Base-by-base conservation (phyloP, 2,113 vertebrate genomes). In the Anoplopoma fimbria region DNA sequence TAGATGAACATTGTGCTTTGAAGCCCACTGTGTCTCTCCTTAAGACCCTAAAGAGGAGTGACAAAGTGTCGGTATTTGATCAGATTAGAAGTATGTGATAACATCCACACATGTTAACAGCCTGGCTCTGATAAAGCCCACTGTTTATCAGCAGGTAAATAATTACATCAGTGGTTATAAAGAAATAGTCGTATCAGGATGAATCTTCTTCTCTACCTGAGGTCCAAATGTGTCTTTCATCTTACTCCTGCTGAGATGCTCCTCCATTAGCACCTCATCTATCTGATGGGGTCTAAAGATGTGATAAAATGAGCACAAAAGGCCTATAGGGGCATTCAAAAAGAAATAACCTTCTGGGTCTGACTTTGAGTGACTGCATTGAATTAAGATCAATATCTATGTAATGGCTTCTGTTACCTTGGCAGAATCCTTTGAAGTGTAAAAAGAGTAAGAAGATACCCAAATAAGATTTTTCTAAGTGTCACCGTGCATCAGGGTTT, bases 311-410 rank as follows among this genome's bases (percentile, higher is more conserved):
- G 78, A 90, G 62, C 84, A 90, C 86, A 90, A 89, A 42, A 89
- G 67, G 69, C 75, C 73, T 47, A 36, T 6, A 13, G 42, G 9
- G 49, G 67, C 69, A 47, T 82, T 74, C 60, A 74, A 79, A 68
- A 12, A 12, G 9, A 51, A 23, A 21, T 1, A 23, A 55, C 31
- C 36, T 4, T 29, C 68, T 25, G 29, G 53, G 73, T 64, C 64
- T 31, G 76, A 82, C 77, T 87, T 69, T 86, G 89, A 93, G 87
- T 86, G 89, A 90, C 89, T 82, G 87, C 21, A 9, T 69, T 79
- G 75, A 90, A 90, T 94, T 87, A 64, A 84, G 92, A 94, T 94
- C 71, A 0, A 53, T 88, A 94, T 93, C 93, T 77, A n/a, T 73
- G 71, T 92, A 92, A 93, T 88, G 76, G 75, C 51, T 57, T 65